Conservation (phyloP, 2,113 vertebrate genomes). For the Rhinichthys klamathensis region DNA sequence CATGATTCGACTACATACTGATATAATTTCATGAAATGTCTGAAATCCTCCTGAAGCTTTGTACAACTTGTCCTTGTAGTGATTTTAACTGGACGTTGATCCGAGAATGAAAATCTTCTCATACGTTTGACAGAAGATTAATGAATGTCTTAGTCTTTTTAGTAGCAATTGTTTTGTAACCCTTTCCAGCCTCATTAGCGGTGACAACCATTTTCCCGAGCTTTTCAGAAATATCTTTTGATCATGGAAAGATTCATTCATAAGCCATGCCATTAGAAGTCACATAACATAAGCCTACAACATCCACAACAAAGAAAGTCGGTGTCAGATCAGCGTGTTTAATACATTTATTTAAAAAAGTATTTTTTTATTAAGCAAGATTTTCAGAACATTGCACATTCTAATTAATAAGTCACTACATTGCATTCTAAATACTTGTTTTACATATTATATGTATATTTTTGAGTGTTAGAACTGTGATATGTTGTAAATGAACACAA, state of each 20-base stretch:
- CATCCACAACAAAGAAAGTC: not conserved
- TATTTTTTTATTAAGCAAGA: not conserved
- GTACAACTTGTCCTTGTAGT: not conserved
- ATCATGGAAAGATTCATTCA: conserved; percentile 30
- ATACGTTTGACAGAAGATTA: conserved; percentile 19
- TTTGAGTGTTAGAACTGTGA: not conserved
- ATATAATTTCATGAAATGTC: conserved; percentile 11
- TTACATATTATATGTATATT: not conserved
- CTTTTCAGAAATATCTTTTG: conserved; percentile 28
- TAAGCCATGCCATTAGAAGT: conserved; percentile 22
- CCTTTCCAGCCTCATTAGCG: conserved; percentile 28
- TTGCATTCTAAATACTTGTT: not conserved
- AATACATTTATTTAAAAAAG: not conserved
- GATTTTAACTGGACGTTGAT: conserved; percentile 1
- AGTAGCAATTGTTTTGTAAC: conserved; percentile 26
- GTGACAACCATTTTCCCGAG: not conserved
- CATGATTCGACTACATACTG: not conserved
- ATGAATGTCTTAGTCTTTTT: conserved; percentile 19
- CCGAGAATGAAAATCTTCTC: not conserved
- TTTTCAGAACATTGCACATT: not conserved
- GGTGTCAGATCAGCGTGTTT: conserved; percentile 1
- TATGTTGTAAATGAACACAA: not conserved
- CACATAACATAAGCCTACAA: not conserved
- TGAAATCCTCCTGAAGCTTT: not conserved
- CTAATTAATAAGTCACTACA: not conserved